These are phyloP conservation scores for Trichopoda pennipes DNA, from an alignment of 2,888 invertebrate genomes.

Conservation along the genomic window DNA sequence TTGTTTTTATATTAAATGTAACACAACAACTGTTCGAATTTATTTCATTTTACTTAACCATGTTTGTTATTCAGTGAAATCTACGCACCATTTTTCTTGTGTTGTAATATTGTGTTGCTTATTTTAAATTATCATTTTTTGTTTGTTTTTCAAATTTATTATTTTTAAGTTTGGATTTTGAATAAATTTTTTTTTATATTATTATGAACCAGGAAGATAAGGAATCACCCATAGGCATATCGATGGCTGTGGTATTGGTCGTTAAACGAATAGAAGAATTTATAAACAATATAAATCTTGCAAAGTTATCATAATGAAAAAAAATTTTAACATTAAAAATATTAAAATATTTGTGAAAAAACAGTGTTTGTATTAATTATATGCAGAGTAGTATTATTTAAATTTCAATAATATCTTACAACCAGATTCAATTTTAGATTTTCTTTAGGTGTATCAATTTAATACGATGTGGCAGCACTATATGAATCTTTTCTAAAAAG, in stretches of 20 bases:
- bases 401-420: neutral
- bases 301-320: neutral
- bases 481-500: too few relatives aligned
- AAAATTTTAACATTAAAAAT: too few relatives aligned
- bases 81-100: slow-evolving; percentile 66
- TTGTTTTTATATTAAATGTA: slow-evolving; percentile 50
- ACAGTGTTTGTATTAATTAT: slow-evolving; percentile 14
- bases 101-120: slow-evolving; percentile 57
- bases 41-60: slow-evolving; percentile 48
- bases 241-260: neutral
- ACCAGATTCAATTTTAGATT: too few relatives aligned
- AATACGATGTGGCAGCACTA: too few relatives aligned
- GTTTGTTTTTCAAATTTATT: slow-evolving; percentile 1
- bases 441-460: too few relatives aligned
- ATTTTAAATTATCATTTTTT: slow-evolving; percentile 56
- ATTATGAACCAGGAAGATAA: slow-evolving; percentile 24
- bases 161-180: slow-evolving; percentile 13
- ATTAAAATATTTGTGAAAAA: neutral
- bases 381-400: neutral
- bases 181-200: slow-evolving; percentile 12
- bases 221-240: slow-evolving; percentile 18
- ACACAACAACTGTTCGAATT: slow-evolving; percentile 68
- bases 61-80: slow-evolving; percentile 57
- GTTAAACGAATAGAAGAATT: slow-evolving; percentile 37
- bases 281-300: neutral